Percentiles rank a stretch among this genome's conserved stretches.
These are phyloP conservation scores for Mimas tiliae DNA, from an alignment of 2,888 invertebrate genomes.

Conservation along the genomic window DNA sequence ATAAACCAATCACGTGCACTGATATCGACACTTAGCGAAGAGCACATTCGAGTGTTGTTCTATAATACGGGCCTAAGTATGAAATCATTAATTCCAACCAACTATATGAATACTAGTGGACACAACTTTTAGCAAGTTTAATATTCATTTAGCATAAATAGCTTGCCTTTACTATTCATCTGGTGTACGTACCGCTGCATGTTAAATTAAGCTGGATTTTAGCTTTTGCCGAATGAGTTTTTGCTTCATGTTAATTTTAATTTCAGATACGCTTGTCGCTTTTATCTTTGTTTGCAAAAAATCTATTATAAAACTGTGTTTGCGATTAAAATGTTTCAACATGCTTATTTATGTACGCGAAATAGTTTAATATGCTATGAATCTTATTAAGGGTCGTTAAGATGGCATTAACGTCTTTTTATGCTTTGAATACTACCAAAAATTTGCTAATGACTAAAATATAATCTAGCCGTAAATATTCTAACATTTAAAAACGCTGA, in stretches of 20 bases:
- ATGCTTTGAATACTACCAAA: too few relatives aligned
- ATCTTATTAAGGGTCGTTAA: background rate
- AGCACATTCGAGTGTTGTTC: too few relatives aligned
- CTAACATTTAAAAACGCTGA: too few relatives aligned
- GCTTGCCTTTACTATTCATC: slow-evolving; percentile 10
- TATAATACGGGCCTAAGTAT: too few relatives aligned
- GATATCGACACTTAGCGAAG: too few relatives aligned
- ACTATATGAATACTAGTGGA: background rate
- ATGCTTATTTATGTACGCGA: background rate
- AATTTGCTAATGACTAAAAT: too few relatives aligned
- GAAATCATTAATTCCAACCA: too few relatives aligned
- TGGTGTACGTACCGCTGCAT: slow-evolving; percentile 6
- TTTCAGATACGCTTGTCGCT: slow-evolving; percentile 22
- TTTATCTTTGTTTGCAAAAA: slow-evolving; percentile 9
- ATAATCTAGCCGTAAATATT: too few relatives aligned
- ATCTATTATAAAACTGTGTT: background rate
- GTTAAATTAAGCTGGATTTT: slow-evolving; percentile 23
- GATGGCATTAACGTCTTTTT: too few relatives aligned
- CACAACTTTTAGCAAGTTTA: background rate
- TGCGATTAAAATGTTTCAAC: slow-evolving; percentile 16
- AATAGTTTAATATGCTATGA: background rate
- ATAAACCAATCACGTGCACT: too few relatives aligned
- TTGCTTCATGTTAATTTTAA: slow-evolving; percentile 22
- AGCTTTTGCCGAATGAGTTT: slow-evolving; percentile 9
- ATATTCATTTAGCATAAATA: slow-evolving; percentile 21